phyloP scores from a whole-genome alignment of 2,888 invertebrate species.

The Amblyjoppa fuscipennis region DNA sequence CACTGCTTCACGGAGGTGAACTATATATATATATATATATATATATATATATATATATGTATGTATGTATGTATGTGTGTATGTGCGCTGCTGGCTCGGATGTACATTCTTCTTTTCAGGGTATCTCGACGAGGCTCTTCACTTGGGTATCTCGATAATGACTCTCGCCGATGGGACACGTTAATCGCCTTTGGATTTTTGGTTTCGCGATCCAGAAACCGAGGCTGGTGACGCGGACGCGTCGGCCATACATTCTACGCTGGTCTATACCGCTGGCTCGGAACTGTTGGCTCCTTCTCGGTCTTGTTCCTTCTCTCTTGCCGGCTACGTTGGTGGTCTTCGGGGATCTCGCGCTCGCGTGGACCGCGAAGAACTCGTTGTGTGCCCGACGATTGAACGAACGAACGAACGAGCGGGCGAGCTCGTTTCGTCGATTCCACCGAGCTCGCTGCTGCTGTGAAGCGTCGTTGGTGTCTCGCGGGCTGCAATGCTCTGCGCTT shows the following conservation, averaged over 20 bases:
- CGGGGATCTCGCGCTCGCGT: slow-evolving; percentile 66
- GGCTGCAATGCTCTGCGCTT: slow-evolving; percentile 15
- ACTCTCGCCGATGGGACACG: slow-evolving; percentile 20
- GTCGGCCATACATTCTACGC: slow-evolving; percentile 47
- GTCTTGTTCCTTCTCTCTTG: slow-evolving; percentile 26
- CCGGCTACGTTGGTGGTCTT: slow-evolving; percentile 67
- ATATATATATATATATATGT: background rate
- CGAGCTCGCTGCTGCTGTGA: slow-evolving; percentile 24
- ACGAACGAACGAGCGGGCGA: slow-evolving; percentile 58
- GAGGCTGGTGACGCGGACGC: slow-evolving; percentile 64
- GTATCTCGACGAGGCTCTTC: slow-evolving; percentile 23
- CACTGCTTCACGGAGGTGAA: slow-evolving; percentile 19
- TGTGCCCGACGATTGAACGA: slow-evolving; percentile 56
- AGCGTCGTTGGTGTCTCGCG: slow-evolving; percentile 46
- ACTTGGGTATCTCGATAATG: slow-evolving; percentile 60
- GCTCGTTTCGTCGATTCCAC: slow-evolving; percentile 64
- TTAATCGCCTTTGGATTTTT: slow-evolving; percentile 62
- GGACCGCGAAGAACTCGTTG: slow-evolving; percentile 67
- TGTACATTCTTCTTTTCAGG: slow-evolving; percentile 45
- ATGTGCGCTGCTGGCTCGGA: background rate
- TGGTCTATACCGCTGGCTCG: slow-evolving; percentile 10
- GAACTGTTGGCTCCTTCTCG: slow-evolving; percentile 21
- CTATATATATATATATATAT: too few species aligned
- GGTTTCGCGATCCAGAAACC: slow-evolving; percentile 51
- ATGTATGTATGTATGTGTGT: background rate